A percentile compares a stretch with the other conserved stretches of the same genome.
Conservation (phyloP, 1,140 invertebrate genomes). For the Aphelinus atriplicis region DNA sequence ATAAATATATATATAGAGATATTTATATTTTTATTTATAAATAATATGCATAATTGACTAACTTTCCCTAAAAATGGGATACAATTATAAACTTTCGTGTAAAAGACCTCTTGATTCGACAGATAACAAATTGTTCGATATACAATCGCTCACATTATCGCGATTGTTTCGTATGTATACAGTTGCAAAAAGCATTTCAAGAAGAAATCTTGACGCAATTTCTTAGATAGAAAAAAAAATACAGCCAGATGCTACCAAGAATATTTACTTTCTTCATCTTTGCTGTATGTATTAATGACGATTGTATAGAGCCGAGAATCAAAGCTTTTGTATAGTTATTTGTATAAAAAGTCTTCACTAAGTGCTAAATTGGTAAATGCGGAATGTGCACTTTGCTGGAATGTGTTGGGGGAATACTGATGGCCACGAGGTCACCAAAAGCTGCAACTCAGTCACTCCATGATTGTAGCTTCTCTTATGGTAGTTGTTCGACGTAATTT, state of each 20-base stretch:
- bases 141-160: slow-evolving; percentile 15
- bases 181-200: slow-evolving; percentile 40
- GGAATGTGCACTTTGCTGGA: slow-evolving; percentile 40
- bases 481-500: slow-evolving; percentile 94
- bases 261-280: slow-evolving; percentile 34
- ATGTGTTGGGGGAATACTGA: slow-evolving; percentile 35
- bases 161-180: slow-evolving; percentile 21
- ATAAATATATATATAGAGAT: slow-evolving; percentile 32
- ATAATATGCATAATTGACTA: slow-evolving; percentile 43
- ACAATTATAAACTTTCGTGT: slow-evolving; percentile 40
- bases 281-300: slow-evolving; percentile 31
- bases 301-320: slow-evolving; percentile 35
- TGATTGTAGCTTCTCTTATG: slow-evolving; percentile 47
- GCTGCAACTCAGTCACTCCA: neutral
- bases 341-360: slow-evolving; percentile 37
- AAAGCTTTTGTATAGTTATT: slow-evolving; percentile 39
- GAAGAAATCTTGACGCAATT: slow-evolving; percentile 27
- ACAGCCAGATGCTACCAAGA: slow-evolving; percentile 31
- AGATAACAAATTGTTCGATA: slow-evolving; percentile 38
- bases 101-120: slow-evolving; percentile 38
- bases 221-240: slow-evolving; percentile 34
- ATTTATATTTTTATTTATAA: slow-evolving; percentile 37
- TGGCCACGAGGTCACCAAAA: slow-evolving; percentile 10
- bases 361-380: slow-evolving; percentile 37
- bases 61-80: slow-evolving; percentile 40